Conservation (phyloP, 2,888 invertebrate genomes). For the Podotricha telesiphe region DNA sequence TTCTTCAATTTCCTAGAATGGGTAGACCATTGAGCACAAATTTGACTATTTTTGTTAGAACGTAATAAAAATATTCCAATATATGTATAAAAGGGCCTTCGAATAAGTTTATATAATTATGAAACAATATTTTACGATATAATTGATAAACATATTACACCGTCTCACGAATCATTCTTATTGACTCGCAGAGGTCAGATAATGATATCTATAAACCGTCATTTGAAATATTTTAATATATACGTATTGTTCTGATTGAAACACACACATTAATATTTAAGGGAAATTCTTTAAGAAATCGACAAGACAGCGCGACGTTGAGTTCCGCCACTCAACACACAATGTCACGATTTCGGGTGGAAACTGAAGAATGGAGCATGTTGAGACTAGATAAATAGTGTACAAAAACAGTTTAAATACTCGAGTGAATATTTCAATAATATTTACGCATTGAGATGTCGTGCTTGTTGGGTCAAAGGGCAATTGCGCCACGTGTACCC, state of each 20-base stretch:
- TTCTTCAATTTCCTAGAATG: too few species aligned
- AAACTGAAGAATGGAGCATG: too few species aligned
- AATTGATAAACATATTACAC: constrained; percentile 10
- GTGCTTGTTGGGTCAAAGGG: constrained; percentile 29
- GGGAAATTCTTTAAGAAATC: too few species aligned
- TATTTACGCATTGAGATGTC: not conserved
- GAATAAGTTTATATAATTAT: not conserved
- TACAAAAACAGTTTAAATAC: not conserved
- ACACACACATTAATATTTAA: too few species aligned
- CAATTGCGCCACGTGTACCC: constrained; percentile 32
- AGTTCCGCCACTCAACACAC: too few species aligned
- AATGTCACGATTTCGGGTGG: too few species aligned
- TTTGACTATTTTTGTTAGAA: too few species aligned
- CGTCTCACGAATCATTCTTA: constrained; percentile 9
- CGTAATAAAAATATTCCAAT: not conserved
- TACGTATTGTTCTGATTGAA: not conserved
- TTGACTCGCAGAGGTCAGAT: constrained; percentile 8
- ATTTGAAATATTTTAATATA: not conserved
- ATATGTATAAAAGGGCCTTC: not conserved
- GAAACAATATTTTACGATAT: not conserved
- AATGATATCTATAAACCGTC: constrained; percentile 6
- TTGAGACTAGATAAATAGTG: not conserved
- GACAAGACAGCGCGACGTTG: too few species aligned
- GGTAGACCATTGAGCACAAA: too few species aligned
- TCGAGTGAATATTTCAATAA: not conserved